Conservation (phyloP, 2,888 invertebrate genomes). For the Conistra vaccinii region DNA sequence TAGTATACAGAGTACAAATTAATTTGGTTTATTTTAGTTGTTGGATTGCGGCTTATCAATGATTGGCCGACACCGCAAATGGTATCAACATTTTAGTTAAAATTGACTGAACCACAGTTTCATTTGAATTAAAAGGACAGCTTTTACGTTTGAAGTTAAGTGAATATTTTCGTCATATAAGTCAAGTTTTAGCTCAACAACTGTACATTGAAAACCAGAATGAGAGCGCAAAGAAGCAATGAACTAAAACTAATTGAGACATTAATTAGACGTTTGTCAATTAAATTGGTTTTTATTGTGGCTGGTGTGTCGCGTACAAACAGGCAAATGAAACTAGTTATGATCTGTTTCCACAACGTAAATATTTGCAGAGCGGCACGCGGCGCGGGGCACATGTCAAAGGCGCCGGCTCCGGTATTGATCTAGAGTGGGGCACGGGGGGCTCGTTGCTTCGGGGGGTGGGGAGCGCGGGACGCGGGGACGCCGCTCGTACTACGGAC, state of each 20-base stretch:
- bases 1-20: constrained; percentile 32
- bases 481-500: constrained; percentile 78
- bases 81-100: constrained; percentile 48
- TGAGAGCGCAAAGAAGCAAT: constrained; percentile 10
- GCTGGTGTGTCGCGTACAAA: constrained; percentile 71
- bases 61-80: constrained; percentile 41
- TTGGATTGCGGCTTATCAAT: constrained; percentile 47
- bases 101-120: constrained; percentile 24
- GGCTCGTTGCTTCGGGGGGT: constrained; percentile 36
- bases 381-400: constrained; percentile 89
- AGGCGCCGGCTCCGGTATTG: constrained; percentile 90
- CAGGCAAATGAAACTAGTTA: constrained; percentile 86
- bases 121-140: constrained; percentile 21
- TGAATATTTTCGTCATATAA: not conserved
- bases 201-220: not conserved
- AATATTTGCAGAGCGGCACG: constrained; percentile 89
- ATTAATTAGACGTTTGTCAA: constrained; percentile 70
- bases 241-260: constrained; percentile 55
- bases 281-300: constrained; percentile 74
- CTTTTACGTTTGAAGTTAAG: not conserved
- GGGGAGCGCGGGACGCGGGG: constrained; percentile 59
- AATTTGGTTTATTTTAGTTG: constrained; percentile 44
- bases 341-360: constrained; percentile 89
- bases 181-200: not conserved
- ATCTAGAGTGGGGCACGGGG: constrained; percentile 82